phyloP scores from a whole-genome alignment of 1,140 invertebrate genomes.

The Drosophila athabasca region DNA sequence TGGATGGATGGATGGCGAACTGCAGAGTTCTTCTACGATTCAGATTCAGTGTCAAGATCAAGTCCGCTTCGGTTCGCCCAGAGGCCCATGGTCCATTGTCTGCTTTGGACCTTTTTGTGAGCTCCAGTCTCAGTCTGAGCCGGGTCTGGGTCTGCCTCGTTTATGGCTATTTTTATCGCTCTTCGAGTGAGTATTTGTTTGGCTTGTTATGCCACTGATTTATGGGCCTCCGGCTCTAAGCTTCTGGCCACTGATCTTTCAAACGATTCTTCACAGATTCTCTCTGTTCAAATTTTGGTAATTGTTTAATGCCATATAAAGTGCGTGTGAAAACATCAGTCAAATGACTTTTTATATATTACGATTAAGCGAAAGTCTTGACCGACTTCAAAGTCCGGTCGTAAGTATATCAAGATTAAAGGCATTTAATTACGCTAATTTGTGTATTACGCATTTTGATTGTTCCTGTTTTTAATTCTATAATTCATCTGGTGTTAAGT shows the following conservation, averaged over 20 bases:
- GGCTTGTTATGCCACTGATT: slow-evolving; percentile 54
- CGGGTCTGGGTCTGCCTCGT: slow-evolving; percentile 13
- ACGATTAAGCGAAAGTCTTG: slow-evolving; percentile 42
- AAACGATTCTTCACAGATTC: slow-evolving; percentile 13
- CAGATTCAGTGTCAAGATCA: slow-evolving; percentile 74
- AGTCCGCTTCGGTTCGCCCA: slow-evolving; percentile 23
- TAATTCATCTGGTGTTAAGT: neutral
- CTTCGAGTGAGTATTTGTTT: slow-evolving; percentile 40
- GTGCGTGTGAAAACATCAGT: slow-evolving; percentile 21
- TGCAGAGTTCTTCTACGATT: slow-evolving; percentile 37
- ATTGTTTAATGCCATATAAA: slow-evolving; percentile 41
- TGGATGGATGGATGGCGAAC: slow-evolving; percentile 36
- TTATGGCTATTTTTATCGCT: slow-evolving; percentile 68
- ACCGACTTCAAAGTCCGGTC: neutral
- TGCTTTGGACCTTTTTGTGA: slow-evolving; percentile 8
- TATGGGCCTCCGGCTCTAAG: slow-evolving; percentile 19
- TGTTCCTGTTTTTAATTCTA: neutral
- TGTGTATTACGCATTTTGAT: neutral
- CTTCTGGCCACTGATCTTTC: slow-evolving; percentile 43
- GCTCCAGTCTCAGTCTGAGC: slow-evolving; percentile 27
- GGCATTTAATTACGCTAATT: slow-evolving; percentile 8
- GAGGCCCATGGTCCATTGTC: slow-evolving; percentile 43
- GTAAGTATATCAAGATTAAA: slow-evolving; percentile 37
- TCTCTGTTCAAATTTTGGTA: slow-evolving; percentile 33
- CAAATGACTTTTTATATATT: neutral